Evolutionary conservation across 2,113 vertebrate species (phyloP).

Genomic region (Danionella cerebrum): DNA sequence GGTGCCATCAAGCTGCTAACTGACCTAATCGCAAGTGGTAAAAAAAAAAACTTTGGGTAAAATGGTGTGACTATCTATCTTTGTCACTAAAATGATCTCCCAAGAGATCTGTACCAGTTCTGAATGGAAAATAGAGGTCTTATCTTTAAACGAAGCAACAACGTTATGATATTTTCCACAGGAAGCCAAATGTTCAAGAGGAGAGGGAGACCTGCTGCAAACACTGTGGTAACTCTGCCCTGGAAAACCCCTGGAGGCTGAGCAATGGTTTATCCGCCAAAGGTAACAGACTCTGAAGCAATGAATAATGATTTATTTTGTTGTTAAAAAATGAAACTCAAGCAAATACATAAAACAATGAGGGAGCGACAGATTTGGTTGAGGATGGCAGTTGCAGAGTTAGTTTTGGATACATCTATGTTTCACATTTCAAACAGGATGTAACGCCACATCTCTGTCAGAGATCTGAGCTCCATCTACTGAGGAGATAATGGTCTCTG

Average conservation of each 20-base stretch:
- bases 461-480: too few species aligned
- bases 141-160: background rate
- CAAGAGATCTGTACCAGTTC: background rate
- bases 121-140: background rate
- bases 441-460: too few species aligned
- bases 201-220: constrained; percentile 23
- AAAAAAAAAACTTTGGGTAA: background rate
- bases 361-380: background rate
- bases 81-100: background rate
- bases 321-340: background rate
- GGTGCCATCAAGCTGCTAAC: background rate
- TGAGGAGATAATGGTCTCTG: too few species aligned
- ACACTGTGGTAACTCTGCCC: constrained; percentile 10
- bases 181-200: constrained; percentile 30
- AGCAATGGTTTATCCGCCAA: background rate
- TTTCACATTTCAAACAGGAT: too few species aligned
- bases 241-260: constrained; percentile 29
- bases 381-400: too few species aligned
- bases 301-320: too few species aligned
- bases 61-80: background rate
- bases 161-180: constrained; percentile 19
- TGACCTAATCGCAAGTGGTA: background rate
- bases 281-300: constrained; percentile 30
- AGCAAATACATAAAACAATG: background rate
- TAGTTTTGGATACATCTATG: too few species aligned